A percentile compares a stretch with the other conserved stretches of the same genome.
These are phyloP conservation scores for Mayetiola destructor DNA, from an alignment of 2,888 invertebrate genomes.

Conservation along the genomic window DNA sequence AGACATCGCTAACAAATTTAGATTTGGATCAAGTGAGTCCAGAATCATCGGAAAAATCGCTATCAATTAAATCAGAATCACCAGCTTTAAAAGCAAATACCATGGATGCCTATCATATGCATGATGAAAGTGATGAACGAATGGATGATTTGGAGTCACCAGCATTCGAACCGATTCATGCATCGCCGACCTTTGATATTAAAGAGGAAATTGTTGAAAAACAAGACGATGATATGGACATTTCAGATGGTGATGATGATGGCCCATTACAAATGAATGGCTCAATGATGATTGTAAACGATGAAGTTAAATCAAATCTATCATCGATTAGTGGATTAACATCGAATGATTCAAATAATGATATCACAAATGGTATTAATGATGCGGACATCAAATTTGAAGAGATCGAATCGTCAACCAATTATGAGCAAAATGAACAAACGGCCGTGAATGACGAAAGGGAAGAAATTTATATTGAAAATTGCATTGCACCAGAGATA, in stretches of 20 bases:
- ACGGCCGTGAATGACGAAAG: neutral
- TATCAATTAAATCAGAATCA: neutral
- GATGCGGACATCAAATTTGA: too few species aligned
- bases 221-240: neutral
- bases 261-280: neutral
- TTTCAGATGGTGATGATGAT: conserved; percentile 14
- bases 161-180: conserved; percentile 47
- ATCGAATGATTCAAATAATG: conserved; percentile 28
- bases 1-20: conserved; percentile 45
- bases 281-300: conserved; percentile 9
- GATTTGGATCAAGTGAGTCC: conserved; percentile 73
- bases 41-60: conserved; percentile 47
- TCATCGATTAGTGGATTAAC: conserved; percentile 39
- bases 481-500: conserved; percentile 26
- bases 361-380: conserved; percentile 11
- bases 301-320: conserved; percentile 38
- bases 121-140: conserved; percentile 32
- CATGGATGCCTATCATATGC: conserved; percentile 19
- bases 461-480: too few species aligned
- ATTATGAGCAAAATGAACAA: neutral
- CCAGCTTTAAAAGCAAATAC: neutral
- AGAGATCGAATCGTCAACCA: too few species aligned
- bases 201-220: neutral
- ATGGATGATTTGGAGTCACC: conserved; percentile 50
- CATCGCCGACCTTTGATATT: conserved; percentile 23